These are phyloP conservation scores for Synodontis membranacea DNA, from an alignment of 2,113 vertebrate species.

Conservation along the genomic window DNA sequence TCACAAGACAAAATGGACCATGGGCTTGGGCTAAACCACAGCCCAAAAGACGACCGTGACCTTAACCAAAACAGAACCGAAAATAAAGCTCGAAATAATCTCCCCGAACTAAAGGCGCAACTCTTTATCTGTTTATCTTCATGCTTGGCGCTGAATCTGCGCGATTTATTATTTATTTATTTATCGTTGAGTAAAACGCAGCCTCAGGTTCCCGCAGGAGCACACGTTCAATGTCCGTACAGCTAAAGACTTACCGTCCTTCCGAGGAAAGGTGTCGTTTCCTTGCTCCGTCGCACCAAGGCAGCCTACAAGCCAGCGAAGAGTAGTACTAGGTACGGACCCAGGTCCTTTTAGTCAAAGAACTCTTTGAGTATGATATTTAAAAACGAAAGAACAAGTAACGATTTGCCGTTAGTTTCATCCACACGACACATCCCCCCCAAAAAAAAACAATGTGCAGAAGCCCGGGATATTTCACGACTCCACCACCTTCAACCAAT, in stretches of 20 bases:
- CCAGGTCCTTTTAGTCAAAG: neutral
- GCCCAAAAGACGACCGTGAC: neutral
- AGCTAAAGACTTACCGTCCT: conserved; percentile 39
- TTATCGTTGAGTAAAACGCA: neutral
- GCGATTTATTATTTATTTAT: too few relatives aligned
- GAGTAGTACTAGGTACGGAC: neutral
- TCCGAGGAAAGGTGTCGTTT: conserved; percentile 14
- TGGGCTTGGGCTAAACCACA: conserved; percentile 16
- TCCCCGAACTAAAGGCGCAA: neutral
- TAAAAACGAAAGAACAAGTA: neutral
- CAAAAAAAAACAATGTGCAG: conserved; percentile 66
- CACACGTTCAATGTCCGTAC: neutral
- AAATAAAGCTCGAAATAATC: neutral
- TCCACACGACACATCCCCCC: conserved; percentile 54
- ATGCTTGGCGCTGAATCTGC: neutral
- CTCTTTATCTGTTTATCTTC: neutral
- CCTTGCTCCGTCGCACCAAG: neutral
- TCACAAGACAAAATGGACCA: conserved; percentile 40
- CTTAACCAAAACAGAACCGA: neutral
- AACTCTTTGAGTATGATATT: too few relatives aligned
- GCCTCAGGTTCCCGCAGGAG: neutral
- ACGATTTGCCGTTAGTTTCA: conserved; percentile 24
- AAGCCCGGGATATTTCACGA: conserved; percentile 55
- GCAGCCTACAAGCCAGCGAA: neutral
- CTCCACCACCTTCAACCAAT: conserved; percentile 48